A percentile compares a stretch with the other conserved stretches of the same genome.
These are phyloP conservation scores for Seriola rivoliana DNA, from an alignment of 2,113 vertebrate genomes.

Conservation along the genomic window DNA sequence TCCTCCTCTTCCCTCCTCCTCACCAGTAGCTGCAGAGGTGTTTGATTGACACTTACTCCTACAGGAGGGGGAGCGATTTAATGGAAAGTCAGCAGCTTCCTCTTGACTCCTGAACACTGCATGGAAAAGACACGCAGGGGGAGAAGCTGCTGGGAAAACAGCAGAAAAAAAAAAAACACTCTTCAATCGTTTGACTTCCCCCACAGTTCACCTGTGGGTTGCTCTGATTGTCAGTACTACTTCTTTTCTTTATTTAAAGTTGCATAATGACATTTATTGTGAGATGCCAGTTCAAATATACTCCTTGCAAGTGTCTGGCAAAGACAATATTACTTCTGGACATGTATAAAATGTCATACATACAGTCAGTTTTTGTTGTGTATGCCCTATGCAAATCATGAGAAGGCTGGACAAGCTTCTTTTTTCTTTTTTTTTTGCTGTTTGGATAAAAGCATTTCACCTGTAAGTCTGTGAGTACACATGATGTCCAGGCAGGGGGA, in stretches of 20 bases:
- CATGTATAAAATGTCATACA: slow-evolving; percentile 66
- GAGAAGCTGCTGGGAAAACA: slow-evolving; percentile 42
- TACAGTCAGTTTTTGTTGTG: slow-evolving; percentile 61
- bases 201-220: slow-evolving; percentile 32
- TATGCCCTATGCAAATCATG: slow-evolving; percentile 84
- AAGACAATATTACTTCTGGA: slow-evolving; percentile 64
- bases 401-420: slow-evolving; percentile 54
- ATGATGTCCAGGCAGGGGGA: slow-evolving; percentile 46
- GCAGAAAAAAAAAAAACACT: slow-evolving; percentile 12
- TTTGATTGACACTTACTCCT: slow-evolving; percentile 64
- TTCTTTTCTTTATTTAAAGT: slow-evolving; percentile 68
- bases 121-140: slow-evolving; percentile 69
- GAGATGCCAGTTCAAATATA: slow-evolving; percentile 68
- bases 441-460: slow-evolving; percentile 26
- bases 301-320: slow-evolving; percentile 63
- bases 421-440: neutral
- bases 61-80: slow-evolving; percentile 50
- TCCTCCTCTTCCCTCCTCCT: slow-evolving; percentile 39
- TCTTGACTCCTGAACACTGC: slow-evolving; percentile 72
- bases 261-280: slow-evolving; percentile 65
- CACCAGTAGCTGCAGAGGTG: slow-evolving; percentile 53
- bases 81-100: slow-evolving; percentile 66
- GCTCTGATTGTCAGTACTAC: slow-evolving; percentile 50
- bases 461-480: slow-evolving; percentile 34
- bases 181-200: slow-evolving; percentile 6